phyloP scores from a whole-genome alignment of 2,113 vertebrate species.

The Peromyscus californicus region DNA sequence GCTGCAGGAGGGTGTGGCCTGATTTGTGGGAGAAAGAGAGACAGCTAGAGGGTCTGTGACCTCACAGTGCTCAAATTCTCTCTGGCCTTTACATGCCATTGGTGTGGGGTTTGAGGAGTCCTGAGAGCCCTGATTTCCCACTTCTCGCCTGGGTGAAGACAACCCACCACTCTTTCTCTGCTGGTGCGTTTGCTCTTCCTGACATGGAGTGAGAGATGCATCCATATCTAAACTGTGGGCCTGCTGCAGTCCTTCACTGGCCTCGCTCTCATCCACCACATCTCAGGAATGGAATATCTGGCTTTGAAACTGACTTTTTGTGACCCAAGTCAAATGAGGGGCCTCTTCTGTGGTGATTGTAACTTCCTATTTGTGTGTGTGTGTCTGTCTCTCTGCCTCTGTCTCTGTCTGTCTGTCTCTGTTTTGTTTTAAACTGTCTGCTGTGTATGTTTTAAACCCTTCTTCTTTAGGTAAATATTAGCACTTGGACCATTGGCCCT shows the following conservation, averaged over 20 bases:
- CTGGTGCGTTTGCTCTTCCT: not conserved
- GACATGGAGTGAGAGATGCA: not conserved
- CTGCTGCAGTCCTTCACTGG: not conserved
- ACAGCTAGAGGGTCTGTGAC: too few relatives aligned
- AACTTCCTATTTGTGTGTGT: not conserved
- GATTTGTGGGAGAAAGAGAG: too few relatives aligned
- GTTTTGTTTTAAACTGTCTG: too few relatives aligned
- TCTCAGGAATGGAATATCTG: not conserved
- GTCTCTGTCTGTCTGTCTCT: not conserved
- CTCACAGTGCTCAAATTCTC: too few relatives aligned
- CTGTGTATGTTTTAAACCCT: not conserved
- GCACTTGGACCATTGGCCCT: not conserved
- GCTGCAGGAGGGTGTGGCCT: too few relatives aligned
- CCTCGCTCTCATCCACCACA: not conserved
- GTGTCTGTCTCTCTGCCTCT: not conserved
- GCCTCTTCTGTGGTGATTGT: not conserved
- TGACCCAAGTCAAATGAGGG: not conserved
- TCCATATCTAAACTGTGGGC: too few relatives aligned
- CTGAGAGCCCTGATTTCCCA: not conserved
- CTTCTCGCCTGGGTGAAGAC: not conserved
- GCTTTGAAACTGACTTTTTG: not conserved
- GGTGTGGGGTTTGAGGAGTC: not conserved
- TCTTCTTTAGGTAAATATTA: constrained; percentile 45
- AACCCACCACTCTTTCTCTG: not conserved
- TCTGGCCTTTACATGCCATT: too few relatives aligned